Evolutionary conservation across 2,113 vertebrate genomes (phyloP), one percentile per base, ranked within the genome.

Genomic region (Leucopsar rothschildi): DNA sequence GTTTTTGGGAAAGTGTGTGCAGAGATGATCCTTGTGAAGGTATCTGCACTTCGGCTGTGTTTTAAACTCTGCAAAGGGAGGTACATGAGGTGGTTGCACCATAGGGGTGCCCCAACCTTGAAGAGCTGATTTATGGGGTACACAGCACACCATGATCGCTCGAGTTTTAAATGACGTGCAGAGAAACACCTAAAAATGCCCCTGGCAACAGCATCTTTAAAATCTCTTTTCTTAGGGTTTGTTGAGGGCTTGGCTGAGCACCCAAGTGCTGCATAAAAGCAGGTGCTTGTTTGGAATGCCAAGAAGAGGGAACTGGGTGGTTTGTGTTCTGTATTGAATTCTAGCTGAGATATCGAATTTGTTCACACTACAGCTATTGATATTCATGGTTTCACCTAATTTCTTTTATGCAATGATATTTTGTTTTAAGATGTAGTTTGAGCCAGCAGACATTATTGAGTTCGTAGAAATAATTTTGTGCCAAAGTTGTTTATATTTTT

Each of bases 101-200:
- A 0, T 12, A 57, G 39, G 37, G 40, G 17, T 55, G 29, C 21
- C 12, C 2, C 0, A 59, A 2, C 27, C 7, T 23, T 6, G 0
- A 40, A 53, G 45, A 76, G 45, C 20, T 47, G 47, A 23, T 57
- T 28, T 40, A 5, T 3, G 13, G 50, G 15, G 42, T 39, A 50
- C 1, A 1, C n/a, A 47, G 40, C 4, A 3, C 2, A 1, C 63
- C 0, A 0, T 22, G 31, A 12, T 65, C 1, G 0, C n/a, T 17
- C 0, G 0, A 40, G 22, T 37, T 73, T 44, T 31, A 3, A 16
- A 2, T 25, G n/a, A 42, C 4, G 2, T 33, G 50, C n/a, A 55
- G 63, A 61, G 20, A 39, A 45, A 29, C 8, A 2, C 21, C 11
- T 23, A 7, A 44, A 60, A 53, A 49, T 15, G 5, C 17, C 27